phyloP scores from a whole-genome alignment of 2,888 invertebrate species.

The Caradrina clavipalpis region DNA sequence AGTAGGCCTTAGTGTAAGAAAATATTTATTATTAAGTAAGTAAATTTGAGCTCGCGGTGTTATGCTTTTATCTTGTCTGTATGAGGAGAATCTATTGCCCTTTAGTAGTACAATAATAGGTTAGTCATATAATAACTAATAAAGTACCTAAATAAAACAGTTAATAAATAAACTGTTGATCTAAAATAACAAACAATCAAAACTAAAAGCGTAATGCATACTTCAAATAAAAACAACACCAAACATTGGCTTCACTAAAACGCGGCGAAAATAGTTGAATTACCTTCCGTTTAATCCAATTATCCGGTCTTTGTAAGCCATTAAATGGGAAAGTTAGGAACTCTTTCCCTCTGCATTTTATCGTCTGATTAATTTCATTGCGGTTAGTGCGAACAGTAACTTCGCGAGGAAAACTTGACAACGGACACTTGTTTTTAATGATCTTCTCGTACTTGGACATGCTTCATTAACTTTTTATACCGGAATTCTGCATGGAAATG shows the following conservation, averaged over 20 bases:
- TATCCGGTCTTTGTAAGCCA: conserved; percentile 52
- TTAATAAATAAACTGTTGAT: too few relatives aligned
- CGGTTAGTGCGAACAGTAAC: conserved; percentile 60
- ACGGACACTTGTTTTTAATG: conserved; percentile 60
- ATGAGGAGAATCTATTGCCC: too few relatives aligned
- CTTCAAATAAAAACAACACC: conserved; percentile 12
- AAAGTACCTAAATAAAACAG: too few relatives aligned
- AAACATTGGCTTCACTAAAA: conserved; percentile 29
- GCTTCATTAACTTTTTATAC: conserved; percentile 55
- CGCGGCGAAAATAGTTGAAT: conserved; percentile 39
- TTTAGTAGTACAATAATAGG: too few relatives aligned
- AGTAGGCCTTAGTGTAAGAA: too few relatives aligned
- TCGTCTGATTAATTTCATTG: conserved; percentile 61
- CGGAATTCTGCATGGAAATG: conserved; percentile 32
- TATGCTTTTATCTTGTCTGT: too few relatives aligned
- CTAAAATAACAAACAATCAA: too few relatives aligned
- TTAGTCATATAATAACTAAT: too few relatives aligned
- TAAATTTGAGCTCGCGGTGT: too few relatives aligned
- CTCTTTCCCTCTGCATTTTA: conserved; percentile 55
- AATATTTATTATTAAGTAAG: too few relatives aligned
- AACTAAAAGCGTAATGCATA: too few relatives aligned
- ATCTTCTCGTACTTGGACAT: conserved; percentile 51
- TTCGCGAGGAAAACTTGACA: conserved; percentile 56
- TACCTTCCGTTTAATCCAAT: conserved; percentile 56
- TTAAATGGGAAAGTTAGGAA: conserved; percentile 53